Evolutionary conservation across 2,888 invertebrate genomes (phyloP).

Genomic region (Asteroscopus sphinx): DNA sequence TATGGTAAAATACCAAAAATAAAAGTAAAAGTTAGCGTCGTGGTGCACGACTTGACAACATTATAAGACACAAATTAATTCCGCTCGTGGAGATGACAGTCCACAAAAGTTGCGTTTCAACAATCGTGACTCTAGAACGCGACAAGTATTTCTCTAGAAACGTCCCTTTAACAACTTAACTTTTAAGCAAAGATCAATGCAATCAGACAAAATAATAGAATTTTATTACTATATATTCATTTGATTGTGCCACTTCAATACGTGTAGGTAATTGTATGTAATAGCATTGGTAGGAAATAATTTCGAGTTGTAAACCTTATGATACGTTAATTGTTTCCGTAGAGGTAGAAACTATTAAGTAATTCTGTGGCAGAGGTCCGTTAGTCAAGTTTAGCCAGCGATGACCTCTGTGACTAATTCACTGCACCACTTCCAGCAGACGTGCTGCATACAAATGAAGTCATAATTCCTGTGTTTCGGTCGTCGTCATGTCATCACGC

Average conservation of each 20-base stretch:
- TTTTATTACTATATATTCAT: slow-evolving; percentile 19
- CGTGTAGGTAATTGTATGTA: slow-evolving; percentile 1
- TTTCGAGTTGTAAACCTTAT: slow-evolving; percentile 14
- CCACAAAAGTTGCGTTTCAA: slow-evolving; percentile 38
- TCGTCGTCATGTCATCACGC: slow-evolving; percentile 1
- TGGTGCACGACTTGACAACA: slow-evolving; percentile 60
- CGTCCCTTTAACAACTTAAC: not conserved
- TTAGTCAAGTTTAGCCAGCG: slow-evolving; percentile 59
- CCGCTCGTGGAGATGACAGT: slow-evolving; percentile 62
- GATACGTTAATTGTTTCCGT: slow-evolving; percentile 46
- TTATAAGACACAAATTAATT: slow-evolving; percentile 63
- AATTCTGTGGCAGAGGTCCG: slow-evolving; percentile 30
- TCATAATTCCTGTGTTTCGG: slow-evolving; percentile 22
- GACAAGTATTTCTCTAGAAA: slow-evolving; percentile 18
- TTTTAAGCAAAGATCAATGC: slow-evolving; percentile 8
- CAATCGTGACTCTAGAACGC: slow-evolving; percentile 33
- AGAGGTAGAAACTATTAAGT: slow-evolving; percentile 37
- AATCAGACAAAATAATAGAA: slow-evolving; percentile 4
- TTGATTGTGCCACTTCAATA: not conserved
- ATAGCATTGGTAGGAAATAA: slow-evolving; percentile 3
- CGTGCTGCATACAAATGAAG: slow-evolving; percentile 56
- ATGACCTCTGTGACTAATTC: slow-evolving; percentile 53
- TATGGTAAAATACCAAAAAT: slow-evolving; percentile 33
- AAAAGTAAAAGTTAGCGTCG: slow-evolving; percentile 62
- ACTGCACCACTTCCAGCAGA: slow-evolving; percentile 33